These are phyloP conservation scores for Hololepta plana DNA, from an alignment of 2,888 invertebrate species.

Conservation along the genomic window DNA sequence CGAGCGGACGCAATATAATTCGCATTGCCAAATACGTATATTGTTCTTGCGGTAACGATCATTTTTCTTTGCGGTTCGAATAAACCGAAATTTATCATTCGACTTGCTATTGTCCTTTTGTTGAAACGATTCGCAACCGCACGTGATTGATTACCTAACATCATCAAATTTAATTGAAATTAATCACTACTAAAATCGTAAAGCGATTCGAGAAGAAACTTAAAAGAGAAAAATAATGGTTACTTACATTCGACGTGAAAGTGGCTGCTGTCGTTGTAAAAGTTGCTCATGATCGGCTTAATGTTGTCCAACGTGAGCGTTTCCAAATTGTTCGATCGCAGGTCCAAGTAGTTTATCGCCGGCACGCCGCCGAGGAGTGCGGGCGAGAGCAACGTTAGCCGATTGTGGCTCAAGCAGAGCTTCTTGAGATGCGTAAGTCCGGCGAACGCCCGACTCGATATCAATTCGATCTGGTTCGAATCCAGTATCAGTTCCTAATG, in stretches of 20 bases:
- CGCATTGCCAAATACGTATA: no score
- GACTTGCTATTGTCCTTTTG: no score
- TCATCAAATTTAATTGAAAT: no score
- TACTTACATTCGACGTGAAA: slow-evolving; percentile 60
- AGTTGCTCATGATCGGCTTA: slow-evolving; percentile 58
- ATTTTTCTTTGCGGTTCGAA: no score
- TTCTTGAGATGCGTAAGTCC: slow-evolving; percentile 55
- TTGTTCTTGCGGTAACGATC: no score
- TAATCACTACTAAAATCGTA: slow-evolving; percentile 1
- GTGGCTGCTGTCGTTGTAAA: slow-evolving; percentile 56
- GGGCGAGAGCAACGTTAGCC: slow-evolving; percentile 48
- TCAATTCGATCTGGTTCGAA: slow-evolving; percentile 35
- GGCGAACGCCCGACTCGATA: slow-evolving; percentile 60
- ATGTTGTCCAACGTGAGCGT: slow-evolving; percentile 60
- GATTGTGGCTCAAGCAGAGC: slow-evolving; percentile 59
- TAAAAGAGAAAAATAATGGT: slow-evolving; percentile 1
- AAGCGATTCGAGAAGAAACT: background rate
- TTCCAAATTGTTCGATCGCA: slow-evolving; percentile 59
- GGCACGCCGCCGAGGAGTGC: slow-evolving; percentile 57
- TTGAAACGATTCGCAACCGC: no score
- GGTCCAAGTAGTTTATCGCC: slow-evolving; percentile 52
- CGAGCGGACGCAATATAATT: no score
- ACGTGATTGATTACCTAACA: no score
- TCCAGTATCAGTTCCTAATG: slow-evolving; percentile 24
- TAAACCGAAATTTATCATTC: no score